A percentile compares a stretch with the other conserved stretches of the same genome.
phyloP scores from a whole-genome alignment of 2,888 invertebrate species.

The Sericinus montela region DNA sequence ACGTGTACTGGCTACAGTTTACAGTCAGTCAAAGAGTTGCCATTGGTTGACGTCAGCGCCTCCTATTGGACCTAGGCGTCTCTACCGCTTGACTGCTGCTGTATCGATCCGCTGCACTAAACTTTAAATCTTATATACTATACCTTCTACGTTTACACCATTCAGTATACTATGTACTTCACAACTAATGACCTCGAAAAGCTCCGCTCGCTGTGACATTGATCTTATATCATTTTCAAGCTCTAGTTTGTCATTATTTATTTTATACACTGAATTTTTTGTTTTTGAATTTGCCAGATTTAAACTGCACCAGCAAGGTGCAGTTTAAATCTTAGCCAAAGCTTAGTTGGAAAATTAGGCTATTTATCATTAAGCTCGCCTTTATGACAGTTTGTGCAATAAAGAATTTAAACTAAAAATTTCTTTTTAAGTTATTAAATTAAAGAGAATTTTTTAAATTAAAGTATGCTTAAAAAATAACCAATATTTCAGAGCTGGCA shows the following conservation, averaged over 20 bases:
- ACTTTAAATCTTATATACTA: conserved; percentile 35
- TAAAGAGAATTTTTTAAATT: too few species aligned
- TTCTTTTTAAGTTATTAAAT: too few species aligned
- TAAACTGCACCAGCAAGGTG: too few species aligned
- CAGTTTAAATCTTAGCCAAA: too few species aligned
- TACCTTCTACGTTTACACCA: conserved; percentile 19
- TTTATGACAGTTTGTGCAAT: too few species aligned
- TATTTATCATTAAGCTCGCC: too few species aligned
- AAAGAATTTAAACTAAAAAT: too few species aligned
- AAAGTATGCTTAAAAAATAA: too few species aligned
- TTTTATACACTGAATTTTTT: too few species aligned
- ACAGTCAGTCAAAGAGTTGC: conserved; percentile 57
- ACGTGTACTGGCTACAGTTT: conserved; percentile 58
- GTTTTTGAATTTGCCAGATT: too few species aligned
- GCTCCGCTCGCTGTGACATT: conserved; percentile 28
- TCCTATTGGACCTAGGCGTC: conserved; percentile 58
- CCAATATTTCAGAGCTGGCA: neutral
- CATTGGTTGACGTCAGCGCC: conserved; percentile 64
- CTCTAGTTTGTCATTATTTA: conserved; percentile 3
- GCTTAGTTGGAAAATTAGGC: too few species aligned
- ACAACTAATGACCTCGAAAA: conserved; percentile 25
- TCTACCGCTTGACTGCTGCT: conserved; percentile 50
- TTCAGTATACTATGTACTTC: conserved; percentile 24
- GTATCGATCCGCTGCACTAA: conserved; percentile 70
- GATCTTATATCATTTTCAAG: conserved; percentile 25